Evolutionary conservation across 37 sponge, comb jelly and placozoan species (phyloP).

Genomic region (Hormiphora californensis): DNA sequence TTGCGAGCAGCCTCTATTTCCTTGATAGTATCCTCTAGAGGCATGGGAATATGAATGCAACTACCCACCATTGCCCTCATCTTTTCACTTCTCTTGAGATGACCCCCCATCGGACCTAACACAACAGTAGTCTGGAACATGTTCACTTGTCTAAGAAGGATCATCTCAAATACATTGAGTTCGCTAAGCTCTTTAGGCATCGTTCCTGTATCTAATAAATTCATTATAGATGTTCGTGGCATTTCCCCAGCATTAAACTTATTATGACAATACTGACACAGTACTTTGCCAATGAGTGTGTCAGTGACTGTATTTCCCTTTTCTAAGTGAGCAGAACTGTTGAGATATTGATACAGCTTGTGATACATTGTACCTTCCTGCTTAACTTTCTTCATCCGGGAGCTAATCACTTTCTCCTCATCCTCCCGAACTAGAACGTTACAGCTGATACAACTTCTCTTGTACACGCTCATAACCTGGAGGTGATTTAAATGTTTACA

Average conservation of each 20-base stretch:
- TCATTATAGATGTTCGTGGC: not conserved
- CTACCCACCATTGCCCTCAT: not conserved
- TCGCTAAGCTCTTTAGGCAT: not conserved
- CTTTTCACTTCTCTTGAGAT: not conserved
- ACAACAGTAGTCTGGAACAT: not conserved
- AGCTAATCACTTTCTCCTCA: not conserved
- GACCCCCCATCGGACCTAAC: not conserved
- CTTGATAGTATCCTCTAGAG: not conserved
- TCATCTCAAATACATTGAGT: not conserved
- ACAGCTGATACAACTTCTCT: too few species aligned
- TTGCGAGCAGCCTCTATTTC: not conserved
- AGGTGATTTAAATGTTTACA: too few species aligned
- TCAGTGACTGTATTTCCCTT: not conserved
- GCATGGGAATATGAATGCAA: not conserved
- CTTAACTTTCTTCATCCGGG: not conserved
- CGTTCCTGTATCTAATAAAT: not conserved
- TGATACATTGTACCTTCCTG: not conserved
- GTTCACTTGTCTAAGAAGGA: not conserved
- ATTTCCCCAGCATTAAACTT: not conserved
- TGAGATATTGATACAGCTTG: too few species aligned
- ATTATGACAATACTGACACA: not conserved
- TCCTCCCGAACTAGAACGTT: too few species aligned
- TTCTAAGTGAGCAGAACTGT: too few species aligned
- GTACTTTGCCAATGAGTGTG: not conserved
- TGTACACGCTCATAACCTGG: too few species aligned